phyloP scores from a whole-genome alignment of 2,113 vertebrate species.

The Pelodiscus sinensis region DNA sequence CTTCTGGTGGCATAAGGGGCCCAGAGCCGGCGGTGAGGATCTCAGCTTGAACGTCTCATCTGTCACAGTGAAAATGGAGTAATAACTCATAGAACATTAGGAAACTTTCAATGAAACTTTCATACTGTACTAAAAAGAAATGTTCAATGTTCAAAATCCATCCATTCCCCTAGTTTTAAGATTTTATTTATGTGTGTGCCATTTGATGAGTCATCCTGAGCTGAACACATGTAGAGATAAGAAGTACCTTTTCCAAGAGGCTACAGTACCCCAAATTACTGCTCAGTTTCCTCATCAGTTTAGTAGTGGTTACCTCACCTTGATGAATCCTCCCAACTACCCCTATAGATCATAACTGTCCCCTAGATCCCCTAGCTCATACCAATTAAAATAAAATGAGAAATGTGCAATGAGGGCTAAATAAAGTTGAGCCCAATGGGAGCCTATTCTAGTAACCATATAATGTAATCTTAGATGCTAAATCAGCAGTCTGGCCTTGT shows the following conservation, averaged over 20 bases:
- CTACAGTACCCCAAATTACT: background rate
- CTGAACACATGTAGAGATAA: background rate
- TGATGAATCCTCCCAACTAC: background rate
- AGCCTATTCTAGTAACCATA: background rate
- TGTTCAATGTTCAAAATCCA: background rate
- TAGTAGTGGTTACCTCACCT: background rate
- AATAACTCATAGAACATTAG: background rate
- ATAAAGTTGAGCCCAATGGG: rapidly evolving
- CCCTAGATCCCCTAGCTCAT: background rate
- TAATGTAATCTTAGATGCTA: background rate
- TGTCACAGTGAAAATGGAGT: no score
- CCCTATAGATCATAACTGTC: background rate
- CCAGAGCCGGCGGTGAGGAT: background rate
- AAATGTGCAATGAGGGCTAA: background rate
- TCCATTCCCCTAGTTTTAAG: background rate
- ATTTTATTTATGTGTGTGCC: background rate
- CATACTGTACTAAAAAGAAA: background rate
- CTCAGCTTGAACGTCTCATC: background rate
- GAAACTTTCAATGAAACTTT: background rate
- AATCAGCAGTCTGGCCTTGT: background rate
- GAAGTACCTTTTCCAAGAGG: background rate
- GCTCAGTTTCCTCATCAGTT: background rate
- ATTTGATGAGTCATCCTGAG: background rate
- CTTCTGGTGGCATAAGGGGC: background rate
- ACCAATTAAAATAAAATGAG: background rate